phyloP scores from a whole-genome alignment of 2,888 invertebrate genomes.

The Polymixis flavicincta region DNA sequence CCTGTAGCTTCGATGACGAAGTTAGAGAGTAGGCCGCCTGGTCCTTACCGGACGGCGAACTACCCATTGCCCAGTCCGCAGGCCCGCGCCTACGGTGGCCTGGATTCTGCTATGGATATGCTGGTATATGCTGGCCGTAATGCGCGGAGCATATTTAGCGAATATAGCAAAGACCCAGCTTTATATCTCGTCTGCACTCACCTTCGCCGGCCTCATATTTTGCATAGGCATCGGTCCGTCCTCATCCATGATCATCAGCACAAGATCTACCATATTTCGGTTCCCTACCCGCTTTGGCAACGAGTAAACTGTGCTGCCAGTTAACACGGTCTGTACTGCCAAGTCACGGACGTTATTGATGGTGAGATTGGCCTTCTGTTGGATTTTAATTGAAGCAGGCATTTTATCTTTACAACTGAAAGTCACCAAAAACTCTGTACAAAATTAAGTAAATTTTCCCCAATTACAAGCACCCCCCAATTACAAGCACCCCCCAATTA shows the following conservation, averaged over 20 bases:
- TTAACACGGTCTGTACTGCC: conserved; percentile 2
- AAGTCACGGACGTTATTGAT: not conserved
- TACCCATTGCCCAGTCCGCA: too few species aligned
- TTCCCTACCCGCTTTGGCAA: not conserved
- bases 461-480: too few species aligned
- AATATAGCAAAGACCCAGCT: not conserved
- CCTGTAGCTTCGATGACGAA: too few species aligned
- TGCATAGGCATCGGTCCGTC: conserved; percentile 73
- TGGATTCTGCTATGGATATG: too few species aligned
- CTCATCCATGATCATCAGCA: conserved; percentile 63
- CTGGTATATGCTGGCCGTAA: too few species aligned
- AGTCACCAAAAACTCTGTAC: too few species aligned
- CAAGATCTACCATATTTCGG: conserved; percentile 27
- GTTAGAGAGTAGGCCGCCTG: too few species aligned
- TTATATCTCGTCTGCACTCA: conserved; percentile 30
- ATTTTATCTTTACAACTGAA: conserved; percentile 25
- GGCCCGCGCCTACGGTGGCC: too few species aligned
- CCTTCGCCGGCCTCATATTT: conserved; percentile 68
- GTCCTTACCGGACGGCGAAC: too few species aligned
- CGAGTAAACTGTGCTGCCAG: conserved; percentile 16
- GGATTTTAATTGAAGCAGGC: not conserved
- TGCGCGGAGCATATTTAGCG: not conserved
- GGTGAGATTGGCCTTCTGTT: not conserved
- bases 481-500: too few species aligned
- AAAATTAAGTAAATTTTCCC: too few species aligned